Conservation (phyloP, 2,888 invertebrate genomes). For the Azorinus chamasolen region DNA sequence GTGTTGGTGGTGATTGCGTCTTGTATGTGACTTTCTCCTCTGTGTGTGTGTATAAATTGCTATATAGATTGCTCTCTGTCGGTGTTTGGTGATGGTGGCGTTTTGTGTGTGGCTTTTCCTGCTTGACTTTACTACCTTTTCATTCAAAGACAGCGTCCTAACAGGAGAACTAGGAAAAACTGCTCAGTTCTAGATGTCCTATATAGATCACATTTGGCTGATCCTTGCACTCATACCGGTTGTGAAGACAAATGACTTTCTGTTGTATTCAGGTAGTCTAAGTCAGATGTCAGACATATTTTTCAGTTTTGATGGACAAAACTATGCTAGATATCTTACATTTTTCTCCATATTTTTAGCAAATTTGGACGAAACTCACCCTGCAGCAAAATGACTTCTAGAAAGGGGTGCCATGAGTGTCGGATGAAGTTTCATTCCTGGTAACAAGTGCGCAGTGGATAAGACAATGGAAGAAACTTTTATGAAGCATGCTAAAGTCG, state of each 20-base stretch:
- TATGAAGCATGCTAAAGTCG: too few species aligned
- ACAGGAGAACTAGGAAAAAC: conserved; percentile 4
- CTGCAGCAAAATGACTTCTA: conserved; percentile 47
- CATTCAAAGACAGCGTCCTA: neutral
- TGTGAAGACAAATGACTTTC: conserved; percentile 1
- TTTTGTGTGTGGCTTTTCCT: too few species aligned
- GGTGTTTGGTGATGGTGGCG: too few species aligned
- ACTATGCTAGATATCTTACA: neutral
- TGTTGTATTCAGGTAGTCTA: neutral
- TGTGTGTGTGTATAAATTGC: too few species aligned
- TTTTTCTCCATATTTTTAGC: too few species aligned
- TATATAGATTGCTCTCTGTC: too few species aligned
- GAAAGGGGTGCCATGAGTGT: conserved; percentile 61
- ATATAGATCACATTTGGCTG: too few species aligned
- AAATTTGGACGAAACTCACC: conserved; percentile 19
- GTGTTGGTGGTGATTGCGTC: too few species aligned
- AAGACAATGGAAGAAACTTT: too few species aligned
- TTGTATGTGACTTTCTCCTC: too few species aligned
- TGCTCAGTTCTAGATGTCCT: conserved; percentile 14
- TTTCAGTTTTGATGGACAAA: neutral
- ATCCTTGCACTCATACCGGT: neutral
- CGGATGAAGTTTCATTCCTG: conserved; percentile 64
- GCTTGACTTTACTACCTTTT: too few species aligned
- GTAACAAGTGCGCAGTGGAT: conserved; percentile 60
- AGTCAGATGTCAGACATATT: neutral